Evolutionary conservation across 1,140 invertebrate genomes (phyloP).

Genomic region (Pristionchus pacificus): DNA sequence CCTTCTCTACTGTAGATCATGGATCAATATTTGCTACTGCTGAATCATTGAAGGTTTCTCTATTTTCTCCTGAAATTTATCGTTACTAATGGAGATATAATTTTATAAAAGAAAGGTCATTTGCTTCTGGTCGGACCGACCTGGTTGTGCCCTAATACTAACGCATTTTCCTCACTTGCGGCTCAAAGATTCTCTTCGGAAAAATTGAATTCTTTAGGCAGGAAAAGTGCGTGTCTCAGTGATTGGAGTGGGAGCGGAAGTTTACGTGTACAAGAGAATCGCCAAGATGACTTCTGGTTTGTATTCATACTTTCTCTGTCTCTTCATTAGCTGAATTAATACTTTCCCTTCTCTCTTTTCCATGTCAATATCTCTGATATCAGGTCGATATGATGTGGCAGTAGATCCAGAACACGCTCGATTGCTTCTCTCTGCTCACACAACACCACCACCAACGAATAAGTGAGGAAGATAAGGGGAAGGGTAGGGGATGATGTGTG

Average conservation of each 20-base stretch:
- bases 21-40: slow-evolving; percentile 83
- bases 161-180: slow-evolving; percentile 20
- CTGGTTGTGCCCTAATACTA: neutral
- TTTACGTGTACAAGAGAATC: slow-evolving; percentile 79
- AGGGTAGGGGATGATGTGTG: neutral
- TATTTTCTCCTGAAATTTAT: no score
- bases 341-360: neutral
- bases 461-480: slow-evolving; percentile 16
- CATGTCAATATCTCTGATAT: slow-evolving; percentile 4
- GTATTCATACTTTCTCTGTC: neutral
- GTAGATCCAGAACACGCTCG: slow-evolving; percentile 86
- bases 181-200: neutral
- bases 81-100: no score
- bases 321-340: slow-evolving; percentile 1
- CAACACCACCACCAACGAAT: slow-evolving; percentile 76
- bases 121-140: neutral
- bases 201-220: slow-evolving; percentile 47
- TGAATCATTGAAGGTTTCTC: slow-evolving; percentile 65
- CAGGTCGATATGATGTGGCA: slow-evolving; percentile 73
- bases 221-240: slow-evolving; percentile 80
- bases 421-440: slow-evolving; percentile 67
- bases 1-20: slow-evolving; percentile 92
- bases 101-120: neutral
- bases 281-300: slow-evolving; percentile 77
- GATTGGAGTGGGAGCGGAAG: slow-evolving; percentile 89